A percentile compares a stretch with the other conserved stretches of the same genome.
These are phyloP conservation scores for Pantherophis vulpinus DNA, from an alignment of 2,797 vertebrate species.

Conservation along the genomic window DNA sequence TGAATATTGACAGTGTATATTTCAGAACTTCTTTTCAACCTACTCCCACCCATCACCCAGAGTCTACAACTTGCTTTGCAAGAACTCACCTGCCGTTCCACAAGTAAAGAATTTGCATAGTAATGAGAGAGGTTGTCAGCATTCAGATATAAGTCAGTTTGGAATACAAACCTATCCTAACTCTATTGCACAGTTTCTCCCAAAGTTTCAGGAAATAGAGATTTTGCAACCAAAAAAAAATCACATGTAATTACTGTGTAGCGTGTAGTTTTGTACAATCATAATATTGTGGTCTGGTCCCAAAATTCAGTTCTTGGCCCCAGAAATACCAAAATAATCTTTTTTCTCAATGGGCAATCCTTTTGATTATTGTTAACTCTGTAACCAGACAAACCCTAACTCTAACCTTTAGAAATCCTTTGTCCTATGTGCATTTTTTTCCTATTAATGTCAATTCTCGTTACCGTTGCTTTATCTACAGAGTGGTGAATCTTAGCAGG, in stretches of 20 bases:
- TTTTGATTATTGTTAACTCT: not conserved
- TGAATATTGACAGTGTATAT: conserved; percentile 53
- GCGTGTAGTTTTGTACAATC: not conserved
- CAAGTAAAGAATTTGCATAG: conserved; percentile 11
- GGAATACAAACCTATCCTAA: not conserved
- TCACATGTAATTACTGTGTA: too few species aligned
- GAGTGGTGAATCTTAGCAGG: not conserved
- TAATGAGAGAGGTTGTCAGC: not conserved
- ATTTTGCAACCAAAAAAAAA: not conserved
- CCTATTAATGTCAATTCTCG: not conserved
- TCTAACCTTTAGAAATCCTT: not conserved
- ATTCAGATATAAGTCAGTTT: not conserved
- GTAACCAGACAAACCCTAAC: not conserved
- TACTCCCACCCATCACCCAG: too few species aligned
- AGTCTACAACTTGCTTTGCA: conserved; percentile 29
- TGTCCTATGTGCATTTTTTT: not conserved
- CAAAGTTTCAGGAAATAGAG: not conserved
- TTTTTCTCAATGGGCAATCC: not conserved
- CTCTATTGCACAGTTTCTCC: not conserved
- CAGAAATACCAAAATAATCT: not conserved
- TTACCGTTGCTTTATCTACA: not conserved
- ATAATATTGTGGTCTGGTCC: not conserved
- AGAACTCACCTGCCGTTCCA: conserved; percentile 34
- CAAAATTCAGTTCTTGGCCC: not conserved
- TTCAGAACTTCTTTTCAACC: conserved; percentile 48